These are phyloP conservation scores for Xylota sylvarum DNA, from an alignment of 2,888 invertebrate genomes.

Conservation along the genomic window DNA sequence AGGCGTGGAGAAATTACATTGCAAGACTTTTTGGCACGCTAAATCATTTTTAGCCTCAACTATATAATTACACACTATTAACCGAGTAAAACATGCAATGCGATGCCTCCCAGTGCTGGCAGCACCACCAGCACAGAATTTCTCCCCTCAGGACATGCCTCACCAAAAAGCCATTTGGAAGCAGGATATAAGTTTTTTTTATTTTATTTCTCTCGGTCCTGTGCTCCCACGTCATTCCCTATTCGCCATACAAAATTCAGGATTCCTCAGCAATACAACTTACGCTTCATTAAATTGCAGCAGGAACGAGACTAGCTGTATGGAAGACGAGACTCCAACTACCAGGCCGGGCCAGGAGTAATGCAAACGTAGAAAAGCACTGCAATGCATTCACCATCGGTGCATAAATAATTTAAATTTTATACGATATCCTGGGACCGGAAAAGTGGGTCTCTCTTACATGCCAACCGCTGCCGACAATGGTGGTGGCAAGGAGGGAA, in stretches of 20 bases:
- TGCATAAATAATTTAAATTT: slow-evolving; percentile 76
- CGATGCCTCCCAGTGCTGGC: slow-evolving; percentile 25
- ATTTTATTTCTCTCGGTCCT: slow-evolving; percentile 26
- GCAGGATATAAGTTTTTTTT: slow-evolving; percentile 60
- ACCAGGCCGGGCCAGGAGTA: not conserved
- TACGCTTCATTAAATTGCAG: slow-evolving; percentile 72
- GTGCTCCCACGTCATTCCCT: slow-evolving; percentile 21
- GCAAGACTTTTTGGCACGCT: slow-evolving; percentile 64
- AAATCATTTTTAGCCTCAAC: slow-evolving; percentile 66
- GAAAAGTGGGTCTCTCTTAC: slow-evolving; percentile 63
- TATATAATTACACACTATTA: slow-evolving; percentile 75
- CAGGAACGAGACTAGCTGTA: slow-evolving; percentile 18
- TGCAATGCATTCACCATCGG: slow-evolving; percentile 73
- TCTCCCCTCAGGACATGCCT: slow-evolving; percentile 18
- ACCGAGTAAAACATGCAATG: slow-evolving; percentile 73
- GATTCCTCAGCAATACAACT: slow-evolving; percentile 68
- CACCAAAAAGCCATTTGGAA: slow-evolving; percentile 53
- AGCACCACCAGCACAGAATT: not conserved
- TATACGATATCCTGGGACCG: slow-evolving; percentile 69
- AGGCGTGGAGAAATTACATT: slow-evolving; percentile 57
- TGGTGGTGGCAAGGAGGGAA: not conserved
- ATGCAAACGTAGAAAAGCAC: slow-evolving; percentile 49
- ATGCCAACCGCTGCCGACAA: slow-evolving; percentile 8
- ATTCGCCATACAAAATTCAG: slow-evolving; percentile 44
- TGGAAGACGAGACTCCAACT: slow-evolving; percentile 39